Percentiles rank a stretch among this genome's conserved stretches.
Conservation (phyloP, 2,113 vertebrate species). For the human (Homo sapiens) region GRCh38 chr12:78979001-78979500, state of each 20-base stretch:
- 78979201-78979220: slow-evolving; percentile 10
- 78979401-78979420: background rate
- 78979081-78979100: background rate
- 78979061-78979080: background rate
- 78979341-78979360: slow-evolving; percentile 14
- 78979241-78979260: background rate
- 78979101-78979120: slow-evolving; percentile 14
- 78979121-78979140: background rate
- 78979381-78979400: background rate
- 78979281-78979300: background rate
- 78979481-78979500: background rate
- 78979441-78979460: background rate
- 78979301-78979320: background rate
- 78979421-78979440: background rate
- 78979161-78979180: background rate
- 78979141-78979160: slow-evolving; percentile 7
- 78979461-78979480: background rate
- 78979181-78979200: background rate
- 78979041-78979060: background rate
- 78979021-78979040: background rate
- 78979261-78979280: background rate
- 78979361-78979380: background rate
- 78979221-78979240: background rate
- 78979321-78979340: background rate
- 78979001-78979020: background rate